phyloP scores from a whole-genome alignment of 1,140 invertebrate species.

The Drosophila kurseongensis region DNA sequence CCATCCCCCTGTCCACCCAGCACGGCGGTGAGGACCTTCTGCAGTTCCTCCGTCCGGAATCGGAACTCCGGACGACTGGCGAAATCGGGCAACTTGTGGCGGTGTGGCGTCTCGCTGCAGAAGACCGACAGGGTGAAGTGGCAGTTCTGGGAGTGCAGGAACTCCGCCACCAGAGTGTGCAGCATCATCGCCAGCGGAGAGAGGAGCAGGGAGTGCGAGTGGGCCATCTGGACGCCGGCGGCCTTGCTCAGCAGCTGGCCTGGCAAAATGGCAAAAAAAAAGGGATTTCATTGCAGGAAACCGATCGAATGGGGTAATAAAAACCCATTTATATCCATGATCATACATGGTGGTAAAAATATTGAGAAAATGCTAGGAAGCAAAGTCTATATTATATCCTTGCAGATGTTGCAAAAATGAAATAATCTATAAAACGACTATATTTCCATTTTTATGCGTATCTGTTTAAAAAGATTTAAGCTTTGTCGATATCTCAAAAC shows the following conservation, averaged over 20 bases:
- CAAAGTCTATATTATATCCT: too few relatives aligned
- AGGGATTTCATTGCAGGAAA: too few relatives aligned
- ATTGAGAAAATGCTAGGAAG: too few relatives aligned
- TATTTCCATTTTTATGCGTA: too few relatives aligned
- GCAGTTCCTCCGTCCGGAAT: constrained; percentile 57
- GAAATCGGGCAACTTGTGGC: constrained; percentile 67
- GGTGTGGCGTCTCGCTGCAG: constrained; percentile 73
- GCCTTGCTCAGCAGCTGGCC: constrained; percentile 47
- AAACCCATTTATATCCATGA: too few relatives aligned
- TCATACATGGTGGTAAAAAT: too few relatives aligned
- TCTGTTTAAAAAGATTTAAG: too few relatives aligned
- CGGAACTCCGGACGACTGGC: constrained; percentile 56
- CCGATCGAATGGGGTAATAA: too few relatives aligned
- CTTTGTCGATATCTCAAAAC: too few relatives aligned
- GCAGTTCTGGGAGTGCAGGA: constrained; percentile 76
- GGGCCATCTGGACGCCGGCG: constrained; percentile 16
- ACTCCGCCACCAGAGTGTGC: constrained; percentile 79
- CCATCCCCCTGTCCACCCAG: constrained; percentile 17
- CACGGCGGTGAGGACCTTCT: constrained; percentile 51
- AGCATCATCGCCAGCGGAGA: constrained; percentile 63
- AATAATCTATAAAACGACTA: too few relatives aligned
- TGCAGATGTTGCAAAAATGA: too few relatives aligned
- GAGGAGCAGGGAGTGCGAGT: constrained; percentile 17
- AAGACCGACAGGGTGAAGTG: constrained; percentile 78
- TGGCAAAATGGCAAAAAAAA: background rate